These are phyloP conservation scores for Odobenus rosmarus DNA, from an alignment of 2,113 vertebrate genomes.

Conservation along the genomic window DNA sequence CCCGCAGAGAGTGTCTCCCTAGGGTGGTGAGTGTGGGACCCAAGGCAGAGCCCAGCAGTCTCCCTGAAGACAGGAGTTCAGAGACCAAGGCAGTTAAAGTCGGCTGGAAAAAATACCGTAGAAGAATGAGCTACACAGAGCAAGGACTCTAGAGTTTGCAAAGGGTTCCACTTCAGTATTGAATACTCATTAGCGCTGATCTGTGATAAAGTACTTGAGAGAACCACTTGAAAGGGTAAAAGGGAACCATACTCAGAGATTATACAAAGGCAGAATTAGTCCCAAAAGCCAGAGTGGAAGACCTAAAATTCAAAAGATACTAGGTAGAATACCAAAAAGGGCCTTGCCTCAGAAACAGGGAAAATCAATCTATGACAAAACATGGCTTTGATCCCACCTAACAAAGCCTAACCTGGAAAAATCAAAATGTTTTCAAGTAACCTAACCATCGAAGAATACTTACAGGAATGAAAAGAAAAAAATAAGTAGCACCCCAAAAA, in stretches of 20 bases:
- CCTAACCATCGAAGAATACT: neutral
- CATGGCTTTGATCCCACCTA: neutral
- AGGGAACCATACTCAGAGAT: neutral
- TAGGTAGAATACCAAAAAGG: neutral
- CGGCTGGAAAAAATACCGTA: neutral
- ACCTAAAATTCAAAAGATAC: neutral
- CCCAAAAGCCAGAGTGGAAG: neutral
- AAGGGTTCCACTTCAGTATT: neutral
- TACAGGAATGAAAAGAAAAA: neutral
- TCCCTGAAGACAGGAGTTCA: neutral
- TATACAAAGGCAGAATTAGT: neutral
- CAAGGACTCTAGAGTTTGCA: neutral
- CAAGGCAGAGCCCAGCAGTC: neutral
- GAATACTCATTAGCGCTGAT: neutral
- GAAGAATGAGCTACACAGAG: neutral
- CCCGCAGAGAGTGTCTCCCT: neutral
- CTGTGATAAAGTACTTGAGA: neutral
- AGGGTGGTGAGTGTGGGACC: neutral
- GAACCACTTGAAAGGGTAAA: neutral
- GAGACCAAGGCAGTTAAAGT: neutral
- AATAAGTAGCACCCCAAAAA: neutral
- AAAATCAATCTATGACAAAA: neutral
- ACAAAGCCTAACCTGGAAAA: neutral
- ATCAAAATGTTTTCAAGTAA: neutral
- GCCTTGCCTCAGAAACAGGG: neutral